A percentile compares a stretch with the other conserved stretches of the same genome.
Conservation (phyloP, 2,113 vertebrate genomes). For the Lagopus muta region DNA sequence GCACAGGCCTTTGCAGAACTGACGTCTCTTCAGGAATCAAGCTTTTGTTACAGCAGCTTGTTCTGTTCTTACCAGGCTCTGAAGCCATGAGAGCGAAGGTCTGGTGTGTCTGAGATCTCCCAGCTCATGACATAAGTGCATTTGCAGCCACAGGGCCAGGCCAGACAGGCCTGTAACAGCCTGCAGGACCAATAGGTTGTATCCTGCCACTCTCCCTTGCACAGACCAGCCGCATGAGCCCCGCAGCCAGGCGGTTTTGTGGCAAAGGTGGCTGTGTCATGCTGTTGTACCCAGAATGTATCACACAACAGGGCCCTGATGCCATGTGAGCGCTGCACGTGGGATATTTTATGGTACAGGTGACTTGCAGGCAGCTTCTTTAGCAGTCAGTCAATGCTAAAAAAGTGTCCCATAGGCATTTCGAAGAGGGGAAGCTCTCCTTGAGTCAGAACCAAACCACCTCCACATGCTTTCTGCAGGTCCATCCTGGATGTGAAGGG, state of each 20-base stretch:
- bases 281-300: neutral
- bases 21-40: neutral
- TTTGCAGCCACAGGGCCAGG: neutral
- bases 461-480: neutral
- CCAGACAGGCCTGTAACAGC: neutral
- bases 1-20: neutral
- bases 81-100: neutral
- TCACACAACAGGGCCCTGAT: neutral
- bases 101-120: neutral
- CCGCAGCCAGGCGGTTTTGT: neutral
- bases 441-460: neutral
- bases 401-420: neutral
- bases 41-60: neutral
- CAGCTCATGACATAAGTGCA: neutral
- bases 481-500: neutral
- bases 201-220: neutral
- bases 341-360: constrained; percentile 1
- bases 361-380: neutral
- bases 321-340: neutral
- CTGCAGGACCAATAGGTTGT: neutral
- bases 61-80: neutral
- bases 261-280: constrained; percentile 9
- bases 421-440: neutral
- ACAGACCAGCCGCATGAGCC: neutral
- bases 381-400: neutral